These are phyloP conservation scores for Ailuropoda melanoleuca DNA, from an alignment of 2,113 vertebrate genomes.

Conservation along the genomic window DNA sequence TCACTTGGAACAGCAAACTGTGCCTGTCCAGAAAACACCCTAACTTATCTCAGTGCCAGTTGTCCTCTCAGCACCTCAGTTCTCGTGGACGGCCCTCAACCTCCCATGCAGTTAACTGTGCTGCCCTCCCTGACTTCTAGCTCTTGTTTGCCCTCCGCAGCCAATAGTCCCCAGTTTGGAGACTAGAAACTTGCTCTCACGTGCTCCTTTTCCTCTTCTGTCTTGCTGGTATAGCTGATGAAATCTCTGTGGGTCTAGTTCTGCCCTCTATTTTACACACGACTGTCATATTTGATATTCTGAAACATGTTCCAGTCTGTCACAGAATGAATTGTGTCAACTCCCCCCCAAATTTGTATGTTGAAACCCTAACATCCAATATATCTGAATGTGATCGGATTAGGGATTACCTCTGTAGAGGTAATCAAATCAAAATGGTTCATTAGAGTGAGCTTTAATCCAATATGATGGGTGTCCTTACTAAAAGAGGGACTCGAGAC, in stretches of 20 bases:
- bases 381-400: not conserved
- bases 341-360: not conserved
- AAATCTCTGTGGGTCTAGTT: not conserved
- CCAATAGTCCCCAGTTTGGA: not conserved
- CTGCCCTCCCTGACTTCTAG: accelerated
- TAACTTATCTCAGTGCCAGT: no score
- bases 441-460: not conserved
- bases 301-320: not conserved
- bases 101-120: not conserved
- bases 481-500: not conserved
- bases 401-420: not conserved
- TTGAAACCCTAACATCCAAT: not conserved
- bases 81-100: not conserved
- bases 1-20: not conserved
- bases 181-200: accelerated
- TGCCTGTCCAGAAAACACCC: not conserved
- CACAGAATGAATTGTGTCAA: not conserved
- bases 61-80: not conserved
- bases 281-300: not conserved
- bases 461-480: not conserved
- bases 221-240: not conserved
- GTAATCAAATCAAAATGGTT: not conserved
- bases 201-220: not conserved
- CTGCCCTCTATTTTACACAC: not conserved
- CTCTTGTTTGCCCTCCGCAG: not conserved